A percentile compares a stretch with the other conserved stretches of the same genome.
Evolutionary conservation across 2,888 invertebrate species (phyloP).

Genomic region (Aphodius granarius): DNA sequence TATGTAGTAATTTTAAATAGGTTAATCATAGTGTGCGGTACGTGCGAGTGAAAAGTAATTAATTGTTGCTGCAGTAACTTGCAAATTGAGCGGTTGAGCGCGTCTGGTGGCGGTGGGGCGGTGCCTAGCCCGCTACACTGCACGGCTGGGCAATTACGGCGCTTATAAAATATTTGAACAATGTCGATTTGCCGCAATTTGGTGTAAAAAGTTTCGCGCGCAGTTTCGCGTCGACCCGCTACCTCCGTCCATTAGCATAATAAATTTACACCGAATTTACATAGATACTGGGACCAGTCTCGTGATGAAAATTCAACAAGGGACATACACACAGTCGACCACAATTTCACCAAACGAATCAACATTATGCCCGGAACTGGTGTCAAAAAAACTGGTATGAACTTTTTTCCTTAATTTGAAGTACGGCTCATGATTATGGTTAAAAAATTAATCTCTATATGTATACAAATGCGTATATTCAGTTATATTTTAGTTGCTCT

Average conservation of each 20-base stretch:
- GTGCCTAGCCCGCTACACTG: background rate
- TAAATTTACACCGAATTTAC: constrained; percentile 10
- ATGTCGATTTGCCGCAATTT: constrained; percentile 14
- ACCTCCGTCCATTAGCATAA: constrained; percentile 12
- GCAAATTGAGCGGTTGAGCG: constrained; percentile 8
- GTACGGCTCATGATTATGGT: too few relatives aligned
- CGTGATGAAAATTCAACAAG: background rate
- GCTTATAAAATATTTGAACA: constrained; percentile 15
- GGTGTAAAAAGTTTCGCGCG: constrained; percentile 6
- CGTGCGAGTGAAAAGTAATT: constrained; percentile 2
- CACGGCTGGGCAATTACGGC: background rate
- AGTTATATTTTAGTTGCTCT: too few relatives aligned
- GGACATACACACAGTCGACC: background rate
- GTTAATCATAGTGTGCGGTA: background rate
- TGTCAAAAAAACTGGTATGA: too few relatives aligned
- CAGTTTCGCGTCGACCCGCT: constrained; percentile 2
- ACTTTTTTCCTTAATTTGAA: too few relatives aligned
- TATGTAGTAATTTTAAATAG: background rate
- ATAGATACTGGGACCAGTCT: background rate
- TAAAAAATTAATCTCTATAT: too few relatives aligned
- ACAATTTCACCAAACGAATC: background rate
- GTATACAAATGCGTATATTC: too few relatives aligned
- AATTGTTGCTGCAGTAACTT: constrained; percentile 6
- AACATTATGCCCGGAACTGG: background rate
- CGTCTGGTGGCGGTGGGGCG: background rate